Evolutionary conservation across 2,797 vertebrate genomes (phyloP), one percentile per base, ranked within the genome.

Genomic region (Myotis findleyi): DNA sequence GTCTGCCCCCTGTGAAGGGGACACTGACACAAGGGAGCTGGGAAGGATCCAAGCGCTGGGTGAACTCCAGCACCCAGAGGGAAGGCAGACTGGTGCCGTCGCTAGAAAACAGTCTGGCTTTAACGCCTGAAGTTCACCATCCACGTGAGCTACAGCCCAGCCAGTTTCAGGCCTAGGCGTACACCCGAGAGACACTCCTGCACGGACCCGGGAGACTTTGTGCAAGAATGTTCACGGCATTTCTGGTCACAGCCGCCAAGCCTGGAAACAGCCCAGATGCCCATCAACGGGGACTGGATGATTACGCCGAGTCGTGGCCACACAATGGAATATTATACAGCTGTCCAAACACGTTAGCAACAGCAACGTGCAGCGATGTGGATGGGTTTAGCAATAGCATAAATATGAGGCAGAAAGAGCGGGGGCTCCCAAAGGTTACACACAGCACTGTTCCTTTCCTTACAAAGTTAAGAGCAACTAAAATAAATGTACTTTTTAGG

Each of bases 321-420:
- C 82, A 93, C 95, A 86, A 66, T 92, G 92, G 93, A 85, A 88
- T 94, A 95, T 90, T 81, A 93, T n/a, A 57, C 95, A 93, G 95
- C 95, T 92, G 95, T 95, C 95, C 77, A 81, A 82, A 80, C 95
- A 49, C 6, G 87, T 97, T 91, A 94, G 38, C 80, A 25, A 0
- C 55, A 64, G 91, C 66, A 1, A 6, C 33, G 21, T 4, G 44
- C 36, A 16, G 1, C 2, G 14, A 59, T 7, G 75, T 17, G 17
- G 77, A 49, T 21, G 83, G 18, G 64, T n/a, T 75, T 21, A 75
- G 85, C 93, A 25, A 3, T 21, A 7, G 20, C 85, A 9, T 82
- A 82, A 64, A 72, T 57, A 53, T 18, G 79, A 38, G 87, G 47
- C 81, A n/a, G 47, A 83, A 85, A 47, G 79, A 83, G 66, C 36